Percentiles rank a stretch among this genome's conserved stretches.
Conservation (phyloP, 1,140 invertebrate species). For the Antheraea pernyi region DNA sequence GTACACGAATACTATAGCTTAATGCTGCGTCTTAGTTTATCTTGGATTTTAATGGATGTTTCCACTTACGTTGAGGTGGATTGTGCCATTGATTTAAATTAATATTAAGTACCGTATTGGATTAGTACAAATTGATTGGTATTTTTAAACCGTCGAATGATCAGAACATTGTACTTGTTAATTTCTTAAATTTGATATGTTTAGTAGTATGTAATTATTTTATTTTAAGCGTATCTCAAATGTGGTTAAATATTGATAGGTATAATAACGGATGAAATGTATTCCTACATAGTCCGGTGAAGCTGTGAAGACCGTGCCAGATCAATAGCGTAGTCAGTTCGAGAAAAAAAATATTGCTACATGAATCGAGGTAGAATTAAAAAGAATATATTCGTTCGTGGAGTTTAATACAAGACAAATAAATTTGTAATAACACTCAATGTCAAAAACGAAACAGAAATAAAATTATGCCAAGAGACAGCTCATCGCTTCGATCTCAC, state of each 20-base stretch:
- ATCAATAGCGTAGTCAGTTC: too few relatives aligned
- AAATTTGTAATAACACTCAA: constrained; percentile 3
- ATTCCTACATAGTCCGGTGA: too few relatives aligned
- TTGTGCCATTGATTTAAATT: constrained; percentile 13
- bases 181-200: too few relatives aligned
- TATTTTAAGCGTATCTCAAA: too few relatives aligned
- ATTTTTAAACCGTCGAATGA: background rate
- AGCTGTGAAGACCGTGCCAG: too few relatives aligned
- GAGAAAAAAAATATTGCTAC: too few relatives aligned
- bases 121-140: background rate
- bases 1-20: constrained; percentile 28
- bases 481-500: constrained; percentile 1
- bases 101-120: background rate
- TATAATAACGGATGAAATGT: background rate
- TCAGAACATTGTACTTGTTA: too few relatives aligned
- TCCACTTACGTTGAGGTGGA: constrained; percentile 14
- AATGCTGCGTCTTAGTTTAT: constrained; percentile 31
- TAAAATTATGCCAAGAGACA: constrained; percentile 1
- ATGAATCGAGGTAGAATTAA: too few relatives aligned
- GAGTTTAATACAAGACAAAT: background rate
- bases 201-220: too few relatives aligned
- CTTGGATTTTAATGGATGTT: constrained; percentile 37
- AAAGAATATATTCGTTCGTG: too few relatives aligned
- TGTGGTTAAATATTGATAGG: background rate
- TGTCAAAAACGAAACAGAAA: constrained; percentile 1